Evolutionary conservation across 1,140 invertebrate genomes (phyloP), one percentile per base, ranked within the genome.

Genomic region (Drosophila bocki): DNA sequence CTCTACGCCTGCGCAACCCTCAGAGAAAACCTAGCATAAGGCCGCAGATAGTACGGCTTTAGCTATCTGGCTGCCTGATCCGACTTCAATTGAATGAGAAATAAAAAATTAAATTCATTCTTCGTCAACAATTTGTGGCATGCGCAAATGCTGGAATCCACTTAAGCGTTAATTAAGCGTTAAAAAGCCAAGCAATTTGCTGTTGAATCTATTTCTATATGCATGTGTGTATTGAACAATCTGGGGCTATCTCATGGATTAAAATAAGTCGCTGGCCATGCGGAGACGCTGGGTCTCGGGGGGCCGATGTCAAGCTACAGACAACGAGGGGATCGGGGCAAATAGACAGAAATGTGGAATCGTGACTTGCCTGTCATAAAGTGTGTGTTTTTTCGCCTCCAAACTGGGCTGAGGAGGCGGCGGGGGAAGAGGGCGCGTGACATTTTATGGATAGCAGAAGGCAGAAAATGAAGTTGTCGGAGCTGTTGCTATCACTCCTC

Each of bases 311-410:
- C 59, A 80, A 56, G n/a, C 53, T 42, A 32, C 35, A 53, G 45
- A 64, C 48, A 51, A 5, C 39, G 35, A 19, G 44, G 54, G 37
- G 41, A 42, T 35, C 29, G 41, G 48, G 45, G 29, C 47, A 64
- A 35, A 51, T 32, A 67, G 67, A 60, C 53, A 57, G 57, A 67
- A 65, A 54, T 74, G 60, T 85, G 72, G 63, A 87, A 88, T 87
- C 83, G 83, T 87, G 83, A 87, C 83, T 87, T 87, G 84, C 72
- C 63, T 68, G 60, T 77, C 84, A 80, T 77, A 88, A 87, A 84
- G 63, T 85, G 57, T 60, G 51, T 60, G 45, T 48, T 35, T 64
- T 69, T 70, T 68, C 33, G 41, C 47, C 41, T 26, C 22, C 48
- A 54, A 53, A 50, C n/a, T 42, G 32, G 37, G 42, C 32, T 56